These are phyloP conservation scores for Oceanodroma leucorhoa DNA, from an alignment of 2,797 vertebrate genomes.

Conservation along the genomic window DNA sequence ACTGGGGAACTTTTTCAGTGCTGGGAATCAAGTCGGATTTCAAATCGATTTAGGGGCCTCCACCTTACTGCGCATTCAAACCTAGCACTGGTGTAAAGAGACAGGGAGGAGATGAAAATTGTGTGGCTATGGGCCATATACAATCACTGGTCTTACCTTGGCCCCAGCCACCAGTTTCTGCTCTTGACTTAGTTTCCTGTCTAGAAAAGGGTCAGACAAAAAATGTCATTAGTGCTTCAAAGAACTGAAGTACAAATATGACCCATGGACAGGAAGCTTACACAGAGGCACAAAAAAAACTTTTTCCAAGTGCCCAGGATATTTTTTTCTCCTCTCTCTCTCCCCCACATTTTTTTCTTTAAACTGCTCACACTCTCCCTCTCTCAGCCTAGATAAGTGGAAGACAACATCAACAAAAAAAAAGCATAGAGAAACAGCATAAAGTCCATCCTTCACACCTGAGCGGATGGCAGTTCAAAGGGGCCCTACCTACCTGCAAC, in stretches of 20 bases:
- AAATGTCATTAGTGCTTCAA: not conserved
- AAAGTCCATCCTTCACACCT: constrained; percentile 49
- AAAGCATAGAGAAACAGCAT: constrained; percentile 42
- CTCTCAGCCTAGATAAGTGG: constrained; percentile 12
- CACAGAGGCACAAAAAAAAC: not conserved
- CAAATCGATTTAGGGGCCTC: not conserved
- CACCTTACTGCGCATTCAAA: not conserved
- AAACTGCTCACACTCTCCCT: not conserved
- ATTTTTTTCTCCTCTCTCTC: constrained; percentile 45
- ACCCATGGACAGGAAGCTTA: constrained; percentile 30
- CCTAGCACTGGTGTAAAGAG: constrained; percentile 28
- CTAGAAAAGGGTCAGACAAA: constrained; percentile 11
- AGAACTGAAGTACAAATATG: not conserved
- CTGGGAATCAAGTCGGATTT: not conserved
- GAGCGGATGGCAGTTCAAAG: constrained; percentile 32
- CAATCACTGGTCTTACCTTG: not conserved
- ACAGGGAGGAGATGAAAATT: constrained; percentile 44
- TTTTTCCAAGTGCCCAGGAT: not conserved
- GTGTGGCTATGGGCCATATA: not conserved
- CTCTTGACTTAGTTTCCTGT: not conserved
- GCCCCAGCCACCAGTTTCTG: constrained; percentile 5
- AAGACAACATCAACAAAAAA: constrained; percentile 24
- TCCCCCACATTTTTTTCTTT: not conserved
- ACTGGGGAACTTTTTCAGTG: not conserved
- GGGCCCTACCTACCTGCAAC: constrained; percentile 71